Conservation (phyloP, 2,113 vertebrate species). For the Silurus asotus region DNA sequence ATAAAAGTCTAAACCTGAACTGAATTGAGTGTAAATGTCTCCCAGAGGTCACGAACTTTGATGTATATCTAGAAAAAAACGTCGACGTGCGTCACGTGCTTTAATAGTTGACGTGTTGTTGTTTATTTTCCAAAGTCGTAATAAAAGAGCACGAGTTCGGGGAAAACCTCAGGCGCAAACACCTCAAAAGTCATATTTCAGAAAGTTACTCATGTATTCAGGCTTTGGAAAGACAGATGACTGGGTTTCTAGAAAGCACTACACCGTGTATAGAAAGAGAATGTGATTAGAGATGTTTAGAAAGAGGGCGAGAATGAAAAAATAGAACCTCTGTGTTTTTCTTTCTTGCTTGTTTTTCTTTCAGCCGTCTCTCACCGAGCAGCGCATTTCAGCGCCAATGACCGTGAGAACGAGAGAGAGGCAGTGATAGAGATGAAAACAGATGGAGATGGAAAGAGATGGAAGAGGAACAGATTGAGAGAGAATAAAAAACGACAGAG, state of each 20-base stretch:
- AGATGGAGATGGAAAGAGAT: background rate
- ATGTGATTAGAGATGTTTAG: background rate
- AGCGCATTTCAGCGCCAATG: background rate
- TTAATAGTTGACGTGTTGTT: conserved; percentile 3
- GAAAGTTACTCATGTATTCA: background rate
- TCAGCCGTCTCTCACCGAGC: background rate
- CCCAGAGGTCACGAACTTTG: background rate
- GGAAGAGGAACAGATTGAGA: background rate
- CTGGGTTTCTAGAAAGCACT: background rate
- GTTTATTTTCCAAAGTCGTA: background rate
- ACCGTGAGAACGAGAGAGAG: background rate
- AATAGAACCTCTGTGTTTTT: background rate
- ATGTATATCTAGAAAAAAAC: background rate
- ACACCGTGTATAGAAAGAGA: background rate
- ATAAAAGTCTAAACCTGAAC: background rate
- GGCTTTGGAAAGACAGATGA: conserved; percentile 2
- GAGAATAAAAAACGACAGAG: background rate
- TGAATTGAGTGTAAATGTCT: background rate
- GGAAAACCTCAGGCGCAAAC: conserved; percentile 2
- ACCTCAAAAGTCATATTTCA: background rate
- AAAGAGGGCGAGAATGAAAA: background rate
- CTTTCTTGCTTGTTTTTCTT: background rate
- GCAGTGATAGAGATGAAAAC: background rate
- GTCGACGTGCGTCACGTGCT: background rate
- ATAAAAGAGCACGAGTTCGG: background rate